These are phyloP conservation scores for Unio pictorum DNA, from an alignment of 2,888 invertebrate species.

Conservation along the genomic window DNA sequence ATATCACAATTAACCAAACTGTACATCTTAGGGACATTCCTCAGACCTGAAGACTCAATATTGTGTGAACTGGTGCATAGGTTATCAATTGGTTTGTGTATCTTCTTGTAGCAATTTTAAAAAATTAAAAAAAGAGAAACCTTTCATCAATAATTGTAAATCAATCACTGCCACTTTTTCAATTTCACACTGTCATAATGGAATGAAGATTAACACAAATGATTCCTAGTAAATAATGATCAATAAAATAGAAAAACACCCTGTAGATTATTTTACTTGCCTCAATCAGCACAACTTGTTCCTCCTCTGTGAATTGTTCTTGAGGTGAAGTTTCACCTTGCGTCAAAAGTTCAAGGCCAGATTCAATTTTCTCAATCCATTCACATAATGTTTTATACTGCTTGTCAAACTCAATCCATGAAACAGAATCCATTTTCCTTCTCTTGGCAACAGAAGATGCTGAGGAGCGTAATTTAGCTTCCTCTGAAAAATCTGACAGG, in stretches of 20 bases:
- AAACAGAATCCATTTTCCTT: conserved; percentile 47
- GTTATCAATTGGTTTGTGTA: too few species aligned
- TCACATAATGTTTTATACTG: conserved; percentile 58
- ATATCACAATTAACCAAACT: background rate
- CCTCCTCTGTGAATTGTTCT: conserved; percentile 75
- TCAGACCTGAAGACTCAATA: too few species aligned
- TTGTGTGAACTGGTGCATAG: too few species aligned
- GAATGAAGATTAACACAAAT: too few species aligned
- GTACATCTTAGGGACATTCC: too few species aligned
- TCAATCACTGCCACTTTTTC: too few species aligned
- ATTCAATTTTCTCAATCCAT: conserved; percentile 68
- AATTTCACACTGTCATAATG: too few species aligned
- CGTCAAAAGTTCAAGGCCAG: conserved; percentile 64
- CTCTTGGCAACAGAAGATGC: conserved; percentile 43
- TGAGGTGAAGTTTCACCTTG: conserved; percentile 69
- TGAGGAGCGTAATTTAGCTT: conserved; percentile 26
- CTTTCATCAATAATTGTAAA: too few species aligned
- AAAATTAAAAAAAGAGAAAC: too few species aligned
- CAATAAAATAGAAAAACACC: background rate
- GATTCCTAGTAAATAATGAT: too few species aligned
- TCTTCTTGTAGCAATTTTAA: too few species aligned
- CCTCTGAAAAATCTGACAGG: conserved; percentile 37
- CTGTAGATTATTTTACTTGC: conserved; percentile 28
- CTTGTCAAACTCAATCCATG: conserved; percentile 61
- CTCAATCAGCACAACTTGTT: conserved; percentile 71